These are phyloP conservation scores for Drosophila eugracilis DNA, from an alignment of 1,140 invertebrate genomes.

Conservation along the genomic window DNA sequence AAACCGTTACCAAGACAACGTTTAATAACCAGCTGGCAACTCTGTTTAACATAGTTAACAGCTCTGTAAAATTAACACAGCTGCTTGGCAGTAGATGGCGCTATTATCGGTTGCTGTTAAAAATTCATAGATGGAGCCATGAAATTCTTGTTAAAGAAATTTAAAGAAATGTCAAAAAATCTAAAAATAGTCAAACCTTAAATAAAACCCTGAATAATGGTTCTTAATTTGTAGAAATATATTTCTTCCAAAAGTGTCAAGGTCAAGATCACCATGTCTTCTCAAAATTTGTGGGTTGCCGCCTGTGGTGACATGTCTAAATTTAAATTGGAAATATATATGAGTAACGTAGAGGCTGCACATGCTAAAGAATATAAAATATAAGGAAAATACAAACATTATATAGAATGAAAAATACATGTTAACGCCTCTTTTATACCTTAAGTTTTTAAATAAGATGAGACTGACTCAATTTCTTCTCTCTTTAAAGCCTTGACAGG, in stretches of 20 bases:
- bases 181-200: background rate
- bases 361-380: background rate
- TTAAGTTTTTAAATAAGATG: background rate
- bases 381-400: background rate
- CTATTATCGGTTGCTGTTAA: background rate
- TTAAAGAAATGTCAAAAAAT: background rate
- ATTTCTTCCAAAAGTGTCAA: slow-evolving; percentile 52
- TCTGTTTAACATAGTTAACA: background rate
- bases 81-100: background rate
- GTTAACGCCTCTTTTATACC: background rate
- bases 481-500: slow-evolving; percentile 47
- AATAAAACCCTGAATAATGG: background rate
- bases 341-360: slow-evolving; percentile 8
- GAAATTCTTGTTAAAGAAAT: background rate
- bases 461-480: slow-evolving; percentile 10
- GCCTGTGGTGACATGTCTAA: slow-evolving; percentile 38
- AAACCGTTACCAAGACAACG: slow-evolving; percentile 52
- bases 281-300: slow-evolving; percentile 6
- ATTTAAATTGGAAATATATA: slow-evolving; percentile 35
- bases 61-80: background rate
- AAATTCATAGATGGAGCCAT: slow-evolving; percentile 15
- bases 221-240: background rate
- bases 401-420: background rate
- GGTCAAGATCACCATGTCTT: slow-evolving; percentile 53
- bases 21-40: background rate